Conservation (phyloP, 2,113 vertebrate genomes). For the Psilopsiagon aymara region DNA sequence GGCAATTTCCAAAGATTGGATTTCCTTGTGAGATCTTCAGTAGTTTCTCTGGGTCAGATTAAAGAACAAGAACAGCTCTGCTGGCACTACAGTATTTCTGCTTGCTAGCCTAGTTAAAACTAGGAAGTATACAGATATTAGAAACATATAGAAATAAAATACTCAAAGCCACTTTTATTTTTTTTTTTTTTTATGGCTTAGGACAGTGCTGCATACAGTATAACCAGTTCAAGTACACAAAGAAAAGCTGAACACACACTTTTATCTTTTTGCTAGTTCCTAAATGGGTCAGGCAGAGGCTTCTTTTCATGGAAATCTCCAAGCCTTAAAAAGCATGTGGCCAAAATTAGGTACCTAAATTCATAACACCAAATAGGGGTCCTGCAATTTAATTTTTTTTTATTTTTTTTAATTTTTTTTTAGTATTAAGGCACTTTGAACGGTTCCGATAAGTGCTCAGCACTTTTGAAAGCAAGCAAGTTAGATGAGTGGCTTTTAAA, state of each 20-base stretch:
- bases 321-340: not conserved
- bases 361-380: not conserved
- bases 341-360: conserved; percentile 2
- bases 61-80: conserved; percentile 44
- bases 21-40: conserved; percentile 57
- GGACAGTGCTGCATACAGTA: not conserved
- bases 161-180: not conserved
- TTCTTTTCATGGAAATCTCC: not conserved
- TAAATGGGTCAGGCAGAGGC: conserved; percentile 33
- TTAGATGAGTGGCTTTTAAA: not conserved
- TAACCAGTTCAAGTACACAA: not conserved
- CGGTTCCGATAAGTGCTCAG: not conserved
- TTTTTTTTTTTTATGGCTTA: not conserved
- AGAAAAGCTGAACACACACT: not conserved
- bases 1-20: conserved; percentile 61
- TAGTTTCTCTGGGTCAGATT: conserved; percentile 57
- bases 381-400: not conserved
- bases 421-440: not conserved
- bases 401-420: not conserved
- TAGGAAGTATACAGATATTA: not conserved
- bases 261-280: not conserved
- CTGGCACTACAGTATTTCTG: conserved; percentile 18
- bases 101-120: conserved; percentile 36
- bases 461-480: not conserved
- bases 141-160: conserved; percentile 14